Evolutionary conservation across 2,888 invertebrate species (phyloP).

Genomic region (Agrotis puta): DNA sequence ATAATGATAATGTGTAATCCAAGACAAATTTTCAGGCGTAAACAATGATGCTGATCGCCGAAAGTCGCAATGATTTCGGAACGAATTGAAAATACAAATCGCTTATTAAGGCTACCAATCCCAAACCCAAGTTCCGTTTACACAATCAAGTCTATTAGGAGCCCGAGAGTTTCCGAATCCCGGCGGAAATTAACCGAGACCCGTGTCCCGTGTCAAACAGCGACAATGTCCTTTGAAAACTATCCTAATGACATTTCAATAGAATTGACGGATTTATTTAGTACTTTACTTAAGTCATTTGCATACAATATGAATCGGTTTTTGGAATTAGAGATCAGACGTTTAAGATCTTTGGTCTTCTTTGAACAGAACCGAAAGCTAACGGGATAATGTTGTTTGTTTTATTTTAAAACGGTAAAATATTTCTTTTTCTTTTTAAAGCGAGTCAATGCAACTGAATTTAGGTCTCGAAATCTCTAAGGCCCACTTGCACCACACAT

Average conservation of each 20-base stretch:
- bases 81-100: no score
- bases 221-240: conserved; percentile 61
- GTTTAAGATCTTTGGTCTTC: conserved; percentile 19
- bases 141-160: conserved; percentile 78
- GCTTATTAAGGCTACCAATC: no score
- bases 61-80: no score
- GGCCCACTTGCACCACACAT: no score
- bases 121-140: conserved; percentile 61
- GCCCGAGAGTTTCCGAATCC: conserved; percentile 63
- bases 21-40: no score
- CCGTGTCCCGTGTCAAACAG: conserved; percentile 71
- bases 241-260: conserved; percentile 61
- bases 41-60: no score
- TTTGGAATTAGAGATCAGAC: conserved; percentile 29
- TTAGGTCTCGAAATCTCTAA: not conserved
- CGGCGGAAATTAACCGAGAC: conserved; percentile 83
- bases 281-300: conserved; percentile 48
- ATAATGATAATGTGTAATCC: no score
- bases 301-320: conserved; percentile 60
- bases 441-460: not conserved
- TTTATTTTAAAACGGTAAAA: conserved; percentile 17
- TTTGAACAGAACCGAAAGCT: conserved; percentile 39
- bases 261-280: conserved; percentile 48
- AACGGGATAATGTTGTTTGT: conserved; percentile 43
- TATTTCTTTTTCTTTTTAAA: conserved; percentile 24